Base-by-base conservation (phyloP, 1,140 invertebrate species). In the Charaxes varanes region DNA sequence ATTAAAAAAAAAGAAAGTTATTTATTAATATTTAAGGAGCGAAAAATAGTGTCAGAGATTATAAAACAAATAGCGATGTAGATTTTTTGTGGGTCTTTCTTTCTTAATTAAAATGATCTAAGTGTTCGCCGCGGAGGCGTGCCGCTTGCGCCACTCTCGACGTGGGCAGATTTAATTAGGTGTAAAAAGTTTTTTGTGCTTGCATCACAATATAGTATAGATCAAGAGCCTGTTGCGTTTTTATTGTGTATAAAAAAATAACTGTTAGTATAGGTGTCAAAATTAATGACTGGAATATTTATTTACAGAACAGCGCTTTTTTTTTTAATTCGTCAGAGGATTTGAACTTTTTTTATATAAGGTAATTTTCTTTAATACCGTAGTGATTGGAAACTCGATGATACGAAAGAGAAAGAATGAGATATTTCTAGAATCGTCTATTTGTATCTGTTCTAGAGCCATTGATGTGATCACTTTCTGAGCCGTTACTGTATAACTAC, bases 161-260 rank as follows among this genome's bases (percentile, higher is more conserved):
- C 56, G 77, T 71, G 77, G 66, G 70, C 52, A 67, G 59, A 76
- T 78, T 78, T 81, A 81, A 81, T 81, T 77, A 77, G 62, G 52
- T 64, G 60, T 71, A 67, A 69, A 71, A 62, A 51, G 56, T 70
- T 78, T 70, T 71, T 72, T 62, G 62, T 58, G 33, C 50, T 73
- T 72, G 58, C 73, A 64, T 72, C 67, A 70, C 49, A 41, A 37
- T 15, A 40, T 24, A 19, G 35, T 16, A 36, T 38, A 38, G 43
- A 38, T 26, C 24, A 18, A 46, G 41, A 42, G 27, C 27, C 30
- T 26, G 30, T 46, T 27, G 18, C 30, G 22, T 21, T 18, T 10
- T 14, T 13, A 6, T 16, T 19, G 8, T 26, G 23, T 14, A 18
- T 46, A 26, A 15, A 13, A 34, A 14, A 35, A 35, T 41, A 11